Evolutionary conservation across 2,888 invertebrate species (phyloP), one percentile per base, ranked within the genome.

Genomic region (Ornithoptera alexandrae): DNA sequence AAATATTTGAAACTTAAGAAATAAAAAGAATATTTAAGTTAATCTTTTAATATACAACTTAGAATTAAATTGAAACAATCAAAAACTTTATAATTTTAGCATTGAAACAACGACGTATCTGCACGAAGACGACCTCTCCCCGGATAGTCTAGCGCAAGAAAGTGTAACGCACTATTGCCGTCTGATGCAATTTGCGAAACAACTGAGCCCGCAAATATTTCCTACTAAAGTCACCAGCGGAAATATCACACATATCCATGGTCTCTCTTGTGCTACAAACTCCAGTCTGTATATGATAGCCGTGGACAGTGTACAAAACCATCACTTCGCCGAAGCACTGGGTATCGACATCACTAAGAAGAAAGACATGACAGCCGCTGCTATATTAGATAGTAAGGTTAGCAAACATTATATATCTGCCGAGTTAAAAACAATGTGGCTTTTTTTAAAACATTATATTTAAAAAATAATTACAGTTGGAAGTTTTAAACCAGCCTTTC

Each of bases 331-430:
- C 0, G 95, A 96, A 80, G 93, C 94, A 36, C 93, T 97, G 7
- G 97, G 97, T 2, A 93, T 97, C 30, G 94, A 97, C 83, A 86
- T 96, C 50, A 83, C 86, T 17, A 93, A 90, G 59, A 90, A 83
- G 71, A 92, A 87, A 71, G 94, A 96, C 78, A 94, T 93, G 86
- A 96, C 95, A 50, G 94, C 94, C 42, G 94, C 94, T 61, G 93
- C 96, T 67, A 95, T 97, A 78, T 87, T 97, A 74, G 95, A 97
- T 85, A 94, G 94, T 75, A 93, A 94, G 90, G 96, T 96, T 87
- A 87, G 87, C 79, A 70, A 65, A 59, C 69, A 18, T 60, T 36
- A 62, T 24, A 58, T 72, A 62, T 1, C 1, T 53, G 0, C 6
- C 17, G 53, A 1, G 1, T 39, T 10, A 39, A 39, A 39, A 39